Evolutionary conservation across 2,888 invertebrate species (phyloP).

Genomic region (Pandemis heparana): DNA sequence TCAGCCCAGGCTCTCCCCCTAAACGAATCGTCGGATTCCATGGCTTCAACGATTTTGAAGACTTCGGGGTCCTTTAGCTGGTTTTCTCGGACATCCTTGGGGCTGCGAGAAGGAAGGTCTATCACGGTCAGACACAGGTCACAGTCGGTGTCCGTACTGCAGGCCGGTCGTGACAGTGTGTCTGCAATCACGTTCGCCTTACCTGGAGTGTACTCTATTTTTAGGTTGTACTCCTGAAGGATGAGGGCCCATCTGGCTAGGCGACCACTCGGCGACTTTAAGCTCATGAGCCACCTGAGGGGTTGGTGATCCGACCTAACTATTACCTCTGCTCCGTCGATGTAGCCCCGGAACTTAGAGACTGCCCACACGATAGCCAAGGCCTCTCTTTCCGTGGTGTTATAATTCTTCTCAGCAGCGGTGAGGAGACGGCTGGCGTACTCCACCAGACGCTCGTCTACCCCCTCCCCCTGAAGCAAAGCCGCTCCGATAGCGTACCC

Average conservation of each 20-base stretch:
- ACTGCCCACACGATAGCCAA: too few species aligned
- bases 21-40: conserved; percentile 44
- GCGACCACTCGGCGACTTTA: not conserved
- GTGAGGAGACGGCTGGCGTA: not conserved
- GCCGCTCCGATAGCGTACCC: not conserved
- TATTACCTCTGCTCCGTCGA: not conserved
- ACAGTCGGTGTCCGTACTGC: not conserved
- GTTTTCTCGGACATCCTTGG: not conserved
- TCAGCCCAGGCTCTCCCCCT: conserved; percentile 43
- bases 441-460: not conserved
- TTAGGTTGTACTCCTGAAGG: not conserved
- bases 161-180: not conserved
- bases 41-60: conserved; percentile 36
- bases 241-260: not conserved
- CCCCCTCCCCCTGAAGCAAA: not conserved
- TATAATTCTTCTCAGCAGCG: not conserved
- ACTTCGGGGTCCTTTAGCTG: not conserved
- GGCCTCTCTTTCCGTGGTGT: too few species aligned
- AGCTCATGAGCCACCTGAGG: not conserved
- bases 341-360: not conserved
- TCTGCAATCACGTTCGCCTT: not conserved
- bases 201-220: not conserved
- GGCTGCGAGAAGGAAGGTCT: conserved; percentile 9
- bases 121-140: not conserved
- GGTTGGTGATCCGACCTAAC: not conserved